Conservation (phyloP, 2,113 vertebrate species). For the Propithecus coquereli region DNA sequence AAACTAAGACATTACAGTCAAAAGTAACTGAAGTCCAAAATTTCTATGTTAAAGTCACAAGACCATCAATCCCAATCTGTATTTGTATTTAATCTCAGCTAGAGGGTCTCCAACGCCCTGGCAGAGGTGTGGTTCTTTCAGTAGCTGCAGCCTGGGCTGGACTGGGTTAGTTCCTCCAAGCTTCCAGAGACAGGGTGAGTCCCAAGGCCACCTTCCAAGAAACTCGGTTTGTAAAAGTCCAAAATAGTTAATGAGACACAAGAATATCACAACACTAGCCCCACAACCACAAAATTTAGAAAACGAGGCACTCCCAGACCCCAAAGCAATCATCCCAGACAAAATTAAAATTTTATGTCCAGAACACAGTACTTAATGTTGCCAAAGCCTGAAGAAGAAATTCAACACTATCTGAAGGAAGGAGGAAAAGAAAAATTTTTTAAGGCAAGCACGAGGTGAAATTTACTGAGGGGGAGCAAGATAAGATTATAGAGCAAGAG, state of each 20-base stretch:
- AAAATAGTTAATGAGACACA: neutral
- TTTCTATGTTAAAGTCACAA: neutral
- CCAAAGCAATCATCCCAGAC: neutral
- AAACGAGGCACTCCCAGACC: neutral
- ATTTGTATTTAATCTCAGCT: neutral
- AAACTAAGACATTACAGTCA: neutral
- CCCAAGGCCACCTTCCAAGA: neutral
- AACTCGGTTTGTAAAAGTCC: neutral
- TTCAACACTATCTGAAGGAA: neutral
- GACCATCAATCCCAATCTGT: neutral
- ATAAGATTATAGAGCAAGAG: no score
- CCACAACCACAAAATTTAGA: neutral
- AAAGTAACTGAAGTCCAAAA: neutral
- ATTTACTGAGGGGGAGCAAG: no score
- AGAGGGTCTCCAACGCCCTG: neutral
- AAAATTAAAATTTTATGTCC: neutral
- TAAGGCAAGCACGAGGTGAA: no score
- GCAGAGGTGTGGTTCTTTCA: neutral
- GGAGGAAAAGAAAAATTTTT: neutral
- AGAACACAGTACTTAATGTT: neutral
- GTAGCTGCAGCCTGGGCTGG: no score
- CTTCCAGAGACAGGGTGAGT: neutral
- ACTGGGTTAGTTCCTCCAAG: neutral
- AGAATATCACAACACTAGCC: neutral
- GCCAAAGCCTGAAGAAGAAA: neutral